Conservation (phyloP, 2,113 vertebrate genomes). For the Dendropsophus ebraccatus region DNA sequence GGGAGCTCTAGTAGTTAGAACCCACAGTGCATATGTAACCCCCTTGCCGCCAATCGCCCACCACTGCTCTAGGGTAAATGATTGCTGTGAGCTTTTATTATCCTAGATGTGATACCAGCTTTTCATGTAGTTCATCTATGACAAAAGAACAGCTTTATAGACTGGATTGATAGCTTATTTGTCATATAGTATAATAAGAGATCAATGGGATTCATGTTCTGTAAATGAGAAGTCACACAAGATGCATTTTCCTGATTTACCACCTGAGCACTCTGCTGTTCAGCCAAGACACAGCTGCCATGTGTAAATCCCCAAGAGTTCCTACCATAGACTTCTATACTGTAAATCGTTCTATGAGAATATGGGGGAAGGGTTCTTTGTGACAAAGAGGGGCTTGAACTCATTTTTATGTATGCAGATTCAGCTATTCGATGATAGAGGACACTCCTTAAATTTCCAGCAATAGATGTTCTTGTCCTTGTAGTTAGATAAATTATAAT, state of each 20-base stretch:
- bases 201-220: slow-evolving; percentile 12
- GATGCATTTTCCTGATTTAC: neutral
- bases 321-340: neutral
- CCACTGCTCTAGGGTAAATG: neutral
- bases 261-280: slow-evolving; percentile 12
- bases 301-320: slow-evolving; percentile 2
- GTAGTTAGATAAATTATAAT: neutral
- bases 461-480: neutral
- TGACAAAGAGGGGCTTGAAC: neutral
- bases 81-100: neutral
- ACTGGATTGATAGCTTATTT: neutral
- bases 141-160: neutral
- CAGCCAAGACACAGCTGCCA: slow-evolving; percentile 1
- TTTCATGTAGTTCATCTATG: neutral
- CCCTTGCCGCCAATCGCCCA: neutral
- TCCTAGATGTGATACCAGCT: neutral
- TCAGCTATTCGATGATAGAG: neutral
- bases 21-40: neutral
- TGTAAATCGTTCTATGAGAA: neutral
- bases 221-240: slow-evolving; percentile 24
- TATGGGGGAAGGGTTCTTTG: neutral
- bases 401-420: neutral
- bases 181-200: neutral
- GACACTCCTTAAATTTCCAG: neutral
- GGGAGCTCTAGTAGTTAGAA: neutral